Percentiles rank a stretch among this genome's conserved stretches.
These are phyloP conservation scores for Xiphophorus birchmanni DNA, from an alignment of 2,797 vertebrate genomes.

Conservation along the genomic window DNA sequence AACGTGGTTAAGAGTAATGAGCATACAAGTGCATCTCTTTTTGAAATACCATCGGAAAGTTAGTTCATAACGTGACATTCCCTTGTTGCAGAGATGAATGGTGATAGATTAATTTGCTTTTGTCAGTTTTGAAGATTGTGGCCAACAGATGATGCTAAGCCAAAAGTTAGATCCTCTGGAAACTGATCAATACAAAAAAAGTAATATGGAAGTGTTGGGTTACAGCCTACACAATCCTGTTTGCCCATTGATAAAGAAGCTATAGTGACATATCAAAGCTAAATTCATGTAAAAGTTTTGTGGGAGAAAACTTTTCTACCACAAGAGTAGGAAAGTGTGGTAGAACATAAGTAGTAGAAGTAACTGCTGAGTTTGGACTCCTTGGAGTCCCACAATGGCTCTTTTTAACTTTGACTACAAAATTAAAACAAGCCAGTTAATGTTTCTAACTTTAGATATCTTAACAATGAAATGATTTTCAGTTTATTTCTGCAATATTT, in stretches of 20 bases:
- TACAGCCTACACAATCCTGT: neutral
- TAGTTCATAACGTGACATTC: neutral
- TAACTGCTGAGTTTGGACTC: neutral
- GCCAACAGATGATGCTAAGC: neutral
- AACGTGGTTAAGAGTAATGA: neutral
- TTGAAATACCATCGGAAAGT: neutral
- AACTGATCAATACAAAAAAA: neutral
- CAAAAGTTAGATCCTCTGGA: neutral
- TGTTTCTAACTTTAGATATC: no score
- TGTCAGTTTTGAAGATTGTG: neutral
- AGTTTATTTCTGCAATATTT: no score
- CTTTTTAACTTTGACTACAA: no score
- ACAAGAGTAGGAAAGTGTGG: neutral
- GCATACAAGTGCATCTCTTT: neutral
- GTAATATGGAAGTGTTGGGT: neutral
- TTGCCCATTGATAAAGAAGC: no score
- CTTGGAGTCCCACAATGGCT: no score
- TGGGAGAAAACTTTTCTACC: neutral
- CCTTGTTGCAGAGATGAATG: neutral
- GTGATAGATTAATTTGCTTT: neutral
- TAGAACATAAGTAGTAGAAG: neutral
- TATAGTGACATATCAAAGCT: neutral
- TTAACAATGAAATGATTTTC: no score
- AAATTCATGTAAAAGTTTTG: neutral
- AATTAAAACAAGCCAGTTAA: no score